phyloP scores from a whole-genome alignment of 2,888 invertebrate species.

The Physocephala rufipes region DNA sequence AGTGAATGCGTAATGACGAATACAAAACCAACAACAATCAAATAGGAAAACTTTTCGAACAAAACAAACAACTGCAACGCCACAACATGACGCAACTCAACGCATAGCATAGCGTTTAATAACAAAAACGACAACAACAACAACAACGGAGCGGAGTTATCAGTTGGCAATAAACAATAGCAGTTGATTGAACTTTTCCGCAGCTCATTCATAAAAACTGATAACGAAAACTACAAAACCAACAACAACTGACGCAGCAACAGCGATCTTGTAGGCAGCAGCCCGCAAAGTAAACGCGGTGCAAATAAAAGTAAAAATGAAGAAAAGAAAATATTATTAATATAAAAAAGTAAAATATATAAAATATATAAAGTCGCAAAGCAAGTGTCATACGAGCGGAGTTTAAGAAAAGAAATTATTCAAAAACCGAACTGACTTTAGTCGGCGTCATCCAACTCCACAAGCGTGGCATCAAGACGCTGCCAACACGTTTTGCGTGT shows the following conservation, averaged over 20 bases:
- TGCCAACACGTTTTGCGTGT: slow-evolving; percentile 19
- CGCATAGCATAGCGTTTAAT: no score
- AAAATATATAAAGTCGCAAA: not conserved
- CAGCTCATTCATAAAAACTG: slow-evolving; percentile 26
- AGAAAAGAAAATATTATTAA: no score
- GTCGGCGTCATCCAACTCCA: slow-evolving; percentile 21
- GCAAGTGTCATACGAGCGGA: slow-evolving; percentile 1
- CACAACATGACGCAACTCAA: no score
- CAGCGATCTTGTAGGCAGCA: not conserved
- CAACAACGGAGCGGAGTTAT: not conserved
- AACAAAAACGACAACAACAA: slow-evolving; percentile 6
- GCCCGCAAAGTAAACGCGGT: no score
- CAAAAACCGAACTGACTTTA: slow-evolving; percentile 23
- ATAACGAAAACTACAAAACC: not conserved
- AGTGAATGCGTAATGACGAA: slow-evolving; percentile 21
- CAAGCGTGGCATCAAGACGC: not conserved
- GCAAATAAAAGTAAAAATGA: no score
- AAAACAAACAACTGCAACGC: no score
- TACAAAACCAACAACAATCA: not conserved
- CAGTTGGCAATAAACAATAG: not conserved
- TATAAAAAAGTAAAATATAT: not conserved
- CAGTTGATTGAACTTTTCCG: slow-evolving; percentile 30
- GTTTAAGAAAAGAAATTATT: not conserved
- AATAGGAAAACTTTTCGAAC: no score
- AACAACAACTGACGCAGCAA: no score